Percentiles rank a stretch among this genome's conserved stretches.
Evolutionary conservation across 2,888 invertebrate genomes (phyloP).

Genomic region (Andrena fulva): DNA sequence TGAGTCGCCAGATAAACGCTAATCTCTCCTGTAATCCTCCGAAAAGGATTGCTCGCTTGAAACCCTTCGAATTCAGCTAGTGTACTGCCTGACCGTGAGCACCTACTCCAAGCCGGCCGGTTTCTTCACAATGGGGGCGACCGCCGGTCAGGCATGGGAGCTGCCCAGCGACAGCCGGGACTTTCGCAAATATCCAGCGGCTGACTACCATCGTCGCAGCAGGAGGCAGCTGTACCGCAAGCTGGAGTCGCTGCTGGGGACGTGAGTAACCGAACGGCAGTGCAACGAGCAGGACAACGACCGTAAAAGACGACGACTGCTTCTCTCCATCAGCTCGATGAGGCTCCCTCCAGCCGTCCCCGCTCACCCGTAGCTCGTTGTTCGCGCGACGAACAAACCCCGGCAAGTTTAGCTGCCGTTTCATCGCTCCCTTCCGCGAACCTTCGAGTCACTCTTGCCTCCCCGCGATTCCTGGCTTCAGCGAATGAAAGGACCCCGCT

Average conservation of each 20-base stretch:
- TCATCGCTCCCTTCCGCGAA: neutral
- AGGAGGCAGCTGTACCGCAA: constrained; percentile 88
- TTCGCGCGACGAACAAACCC: constrained; percentile 22
- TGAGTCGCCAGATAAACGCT: constrained; percentile 81
- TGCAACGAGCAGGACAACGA: neutral
- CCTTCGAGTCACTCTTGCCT: neutral
- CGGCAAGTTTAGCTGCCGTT: constrained; percentile 4
- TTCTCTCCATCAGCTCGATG: neutral
- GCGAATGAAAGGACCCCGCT: constrained; percentile 11
- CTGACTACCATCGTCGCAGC: constrained; percentile 87
- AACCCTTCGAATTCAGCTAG: constrained; percentile 80
- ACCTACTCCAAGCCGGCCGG: constrained; percentile 86
- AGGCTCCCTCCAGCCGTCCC: neutral
- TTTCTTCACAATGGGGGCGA: constrained; percentile 89
- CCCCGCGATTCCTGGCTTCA: constrained; percentile 8
- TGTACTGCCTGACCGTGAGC: constrained; percentile 88
- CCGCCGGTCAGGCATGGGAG: constrained; percentile 92
- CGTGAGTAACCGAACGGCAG: constrained; percentile 85
- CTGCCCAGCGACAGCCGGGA: constrained; percentile 87
- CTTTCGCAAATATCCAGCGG: constrained; percentile 77
- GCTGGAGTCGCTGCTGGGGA: constrained; percentile 87
- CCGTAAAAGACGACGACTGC: neutral
- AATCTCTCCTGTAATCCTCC: neutral
- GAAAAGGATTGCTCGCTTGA: neutral
- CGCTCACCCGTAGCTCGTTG: neutral